A percentile compares a stretch with the other conserved stretches of the same genome.
These are phyloP conservation scores for Phrynosoma blainvillii DNA, from an alignment of 2,113 vertebrate species.

Conservation along the genomic window DNA sequence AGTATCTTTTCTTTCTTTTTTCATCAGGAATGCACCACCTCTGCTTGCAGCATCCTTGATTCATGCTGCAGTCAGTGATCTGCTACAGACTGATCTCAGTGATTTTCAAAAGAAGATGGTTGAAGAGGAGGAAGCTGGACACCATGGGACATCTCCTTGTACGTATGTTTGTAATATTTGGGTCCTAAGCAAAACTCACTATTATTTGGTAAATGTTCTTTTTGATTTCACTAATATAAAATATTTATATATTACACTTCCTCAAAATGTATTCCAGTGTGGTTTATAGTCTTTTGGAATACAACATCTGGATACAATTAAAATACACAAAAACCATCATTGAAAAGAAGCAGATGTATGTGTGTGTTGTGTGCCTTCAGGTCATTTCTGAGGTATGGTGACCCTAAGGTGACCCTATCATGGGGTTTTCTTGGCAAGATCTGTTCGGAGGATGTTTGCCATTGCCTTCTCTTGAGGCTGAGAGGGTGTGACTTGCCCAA, in stretches of 20 bases:
- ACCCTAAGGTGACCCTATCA: no score
- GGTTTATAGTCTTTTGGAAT: not conserved
- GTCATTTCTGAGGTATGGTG: no score
- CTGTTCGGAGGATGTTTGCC: no score
- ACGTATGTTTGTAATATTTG: conserved; percentile 50
- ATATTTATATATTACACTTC: not conserved
- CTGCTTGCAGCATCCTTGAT: conserved; percentile 77
- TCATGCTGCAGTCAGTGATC: conserved; percentile 74
- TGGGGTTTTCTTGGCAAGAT: no score
- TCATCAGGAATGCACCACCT: conserved; percentile 75
- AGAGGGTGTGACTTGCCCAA: no score
- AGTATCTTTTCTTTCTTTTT: not conserved
- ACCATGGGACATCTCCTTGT: conserved; percentile 69
- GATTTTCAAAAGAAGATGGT: conserved; percentile 74
- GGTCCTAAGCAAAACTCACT: not conserved
- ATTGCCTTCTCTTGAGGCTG: no score
- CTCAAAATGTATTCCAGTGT: not conserved
- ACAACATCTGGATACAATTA: not conserved
- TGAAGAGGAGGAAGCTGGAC: conserved; percentile 56
- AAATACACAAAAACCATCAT: not conserved
- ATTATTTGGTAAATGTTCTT: not conserved
- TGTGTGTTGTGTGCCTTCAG: no score
- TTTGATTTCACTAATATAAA: not conserved
- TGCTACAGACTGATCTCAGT: conserved; percentile 79
- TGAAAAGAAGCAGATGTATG: not conserved